Base-by-base conservation (phyloP, 2,113 vertebrate genomes). In the Oceanites oceanicus region DNA sequence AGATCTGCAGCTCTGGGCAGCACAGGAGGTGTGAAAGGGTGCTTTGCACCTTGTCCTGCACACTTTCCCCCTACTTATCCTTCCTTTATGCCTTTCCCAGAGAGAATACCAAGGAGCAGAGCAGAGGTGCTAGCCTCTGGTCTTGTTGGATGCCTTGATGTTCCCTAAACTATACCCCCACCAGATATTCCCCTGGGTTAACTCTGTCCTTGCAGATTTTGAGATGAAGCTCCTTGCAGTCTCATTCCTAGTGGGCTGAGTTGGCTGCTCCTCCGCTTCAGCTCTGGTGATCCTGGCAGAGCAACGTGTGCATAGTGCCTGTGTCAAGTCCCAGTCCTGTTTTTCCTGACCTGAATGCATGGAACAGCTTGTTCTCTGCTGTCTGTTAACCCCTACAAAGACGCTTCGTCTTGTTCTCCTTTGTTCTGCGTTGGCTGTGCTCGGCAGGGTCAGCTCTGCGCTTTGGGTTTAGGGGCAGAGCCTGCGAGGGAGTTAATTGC, bases 311-410 rank as follows among this genome's bases (percentile, higher is more conserved):
- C 21, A 11, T 65, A 38, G 77, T 67, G 62, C 6, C 12, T 68
- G 53, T 87, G 68, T 90, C 6, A 30, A 78, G 70, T 87, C 83
- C 86, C 58, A 85, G 84, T 82, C 80, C 70, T 82, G 61, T 95
- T 94, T 94, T 92, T 94, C 76, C 77, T 90, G 73, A 92, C 94
- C 71, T 32, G 83, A 87, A 75, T 85, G 77, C 77, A 44, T 38
- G 50, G 94, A 96, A 91, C 95, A 94, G 77, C 77, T 92, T 94
- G 88, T 93, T 92, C 92, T 81, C 62, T 87, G 84, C 91, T 91
- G 76, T 62, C 76, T 93, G 16, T 96, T 96, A 96, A 95, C 97
- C 92, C 92, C 92, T 94, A 47, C 53, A 77, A 27, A 73, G 78
- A 34, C 14, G 5, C 15, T 45, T 58, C 6, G 0, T 63, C 68